Conservation (phyloP, 2,113 vertebrate genomes). For the Opisthocomus hoazin region DNA sequence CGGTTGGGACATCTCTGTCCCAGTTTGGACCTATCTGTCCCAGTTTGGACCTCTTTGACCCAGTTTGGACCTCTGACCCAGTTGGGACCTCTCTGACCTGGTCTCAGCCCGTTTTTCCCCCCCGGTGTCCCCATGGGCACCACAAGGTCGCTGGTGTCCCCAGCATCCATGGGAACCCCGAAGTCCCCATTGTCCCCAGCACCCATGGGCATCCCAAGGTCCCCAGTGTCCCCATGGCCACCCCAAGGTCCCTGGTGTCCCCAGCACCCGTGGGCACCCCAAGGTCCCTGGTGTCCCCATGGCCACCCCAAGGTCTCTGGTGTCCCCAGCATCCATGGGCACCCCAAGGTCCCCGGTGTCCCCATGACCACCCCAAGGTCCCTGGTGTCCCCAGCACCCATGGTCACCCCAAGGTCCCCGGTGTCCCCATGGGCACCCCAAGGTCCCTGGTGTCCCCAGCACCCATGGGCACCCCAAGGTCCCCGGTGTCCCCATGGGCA, state of each 20-base stretch:
- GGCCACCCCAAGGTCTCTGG: background rate
- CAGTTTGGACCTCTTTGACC: background rate
- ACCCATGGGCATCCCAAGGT: background rate
- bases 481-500: no score
- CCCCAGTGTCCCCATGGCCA: background rate
- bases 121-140: background rate
- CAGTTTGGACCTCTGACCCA: background rate
- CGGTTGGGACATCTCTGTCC: no score
- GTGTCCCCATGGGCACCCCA: background rate
- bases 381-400: background rate
- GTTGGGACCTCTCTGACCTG: background rate
- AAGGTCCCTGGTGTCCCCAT: no score
- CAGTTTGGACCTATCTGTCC: background rate
- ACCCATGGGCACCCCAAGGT: background rate
- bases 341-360: background rate
- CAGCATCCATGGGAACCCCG: background rate
- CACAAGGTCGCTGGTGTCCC: no score
- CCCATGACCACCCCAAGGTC: background rate
- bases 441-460: background rate
- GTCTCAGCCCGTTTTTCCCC: background rate
- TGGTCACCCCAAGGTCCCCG: background rate
- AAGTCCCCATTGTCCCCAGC: background rate
- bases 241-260: background rate
- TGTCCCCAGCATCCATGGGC: background rate
- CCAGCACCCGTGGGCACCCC: background rate